A percentile compares a stretch with the other conserved stretches of the same genome.
Conservation (phyloP, 2,113 vertebrate species). For the Leiothrix lutea region DNA sequence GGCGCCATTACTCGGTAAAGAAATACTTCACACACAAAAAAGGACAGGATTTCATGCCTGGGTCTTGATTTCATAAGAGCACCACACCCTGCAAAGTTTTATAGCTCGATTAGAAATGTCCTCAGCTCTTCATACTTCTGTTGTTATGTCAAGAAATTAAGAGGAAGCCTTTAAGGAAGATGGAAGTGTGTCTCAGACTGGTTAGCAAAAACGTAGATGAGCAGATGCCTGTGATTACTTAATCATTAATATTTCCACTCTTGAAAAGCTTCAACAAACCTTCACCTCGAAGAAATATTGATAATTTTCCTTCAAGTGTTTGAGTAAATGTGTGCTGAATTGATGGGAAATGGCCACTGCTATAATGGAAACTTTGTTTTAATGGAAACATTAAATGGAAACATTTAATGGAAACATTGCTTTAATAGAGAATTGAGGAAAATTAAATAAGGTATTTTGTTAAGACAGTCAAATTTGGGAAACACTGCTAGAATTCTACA, state of each 20-base stretch:
- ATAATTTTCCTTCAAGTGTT: background rate
- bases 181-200: background rate
- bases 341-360: background rate
- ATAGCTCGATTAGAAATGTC: background rate
- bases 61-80: slow-evolving; percentile 27
- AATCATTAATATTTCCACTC: background rate
- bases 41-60: background rate
- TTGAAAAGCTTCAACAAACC: background rate
- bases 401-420: background rate
- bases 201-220: background rate
- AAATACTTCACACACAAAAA: background rate
- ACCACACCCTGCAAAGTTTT: slow-evolving; percentile 26
- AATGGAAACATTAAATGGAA: no score
- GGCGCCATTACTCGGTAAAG: slow-evolving; percentile 49
- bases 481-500: background rate
- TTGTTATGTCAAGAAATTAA: background rate
- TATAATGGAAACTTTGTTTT: background rate
- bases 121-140: background rate
- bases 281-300: background rate
- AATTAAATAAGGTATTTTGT: background rate
- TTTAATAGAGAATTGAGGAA: background rate
- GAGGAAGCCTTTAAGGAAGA: background rate
- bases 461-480: background rate
- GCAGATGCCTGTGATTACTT: background rate
- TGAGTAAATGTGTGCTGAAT: background rate